Evolutionary conservation across 2,797 vertebrate genomes (phyloP), one percentile per base, ranked within the genome.

Genomic region (Acropternis orthonyx): DNA sequence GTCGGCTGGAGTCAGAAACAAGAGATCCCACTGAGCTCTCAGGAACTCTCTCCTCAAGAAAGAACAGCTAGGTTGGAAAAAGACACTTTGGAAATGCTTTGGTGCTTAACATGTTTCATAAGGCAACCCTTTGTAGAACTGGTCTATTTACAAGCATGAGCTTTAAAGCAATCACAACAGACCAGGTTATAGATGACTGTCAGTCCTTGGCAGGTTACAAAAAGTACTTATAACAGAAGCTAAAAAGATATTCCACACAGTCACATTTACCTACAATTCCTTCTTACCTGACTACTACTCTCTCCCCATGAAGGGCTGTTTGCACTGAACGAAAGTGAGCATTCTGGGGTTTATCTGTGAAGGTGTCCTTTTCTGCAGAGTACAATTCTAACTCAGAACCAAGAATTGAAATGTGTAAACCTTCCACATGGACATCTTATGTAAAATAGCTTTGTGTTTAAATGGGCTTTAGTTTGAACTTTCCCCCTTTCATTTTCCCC

Each of bases 381-480:
- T 51, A 74, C 17, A 62, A 51, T 77, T 93, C 12, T 80, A 92
- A 65, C 30, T 89, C 56, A 51, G 62, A 93, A 87, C 4, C 55
- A 91, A 66, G 63, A 82, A 51, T 1, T 68, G 46, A 85, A 93
- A 92, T 14, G 34, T 22, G 34, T 48, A 82, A 66, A 84, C 55
- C 18, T 82, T 87, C 48, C 22, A 65, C 19, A 65, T 58, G 66
- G 66, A 72, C 51, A 84, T 78, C 49, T 63, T 59, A 84, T 95
- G 95, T 96, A 93, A 91, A 92, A 89, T 81, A 94, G 92, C 91
- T 95, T 91, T 91, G 66, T 84, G 79, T 88, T 93, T 95, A 81
- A 94, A 95, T 86, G 69, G 78, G 78, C 89, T 95, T 95, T 37
- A 80, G 66, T 88, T 93, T 76, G 66, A 89, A 88, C 63, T 59